Evolutionary conservation across 23 tunicate genomes (phyloP).

Genomic region (Diplosoma virens): DNA sequence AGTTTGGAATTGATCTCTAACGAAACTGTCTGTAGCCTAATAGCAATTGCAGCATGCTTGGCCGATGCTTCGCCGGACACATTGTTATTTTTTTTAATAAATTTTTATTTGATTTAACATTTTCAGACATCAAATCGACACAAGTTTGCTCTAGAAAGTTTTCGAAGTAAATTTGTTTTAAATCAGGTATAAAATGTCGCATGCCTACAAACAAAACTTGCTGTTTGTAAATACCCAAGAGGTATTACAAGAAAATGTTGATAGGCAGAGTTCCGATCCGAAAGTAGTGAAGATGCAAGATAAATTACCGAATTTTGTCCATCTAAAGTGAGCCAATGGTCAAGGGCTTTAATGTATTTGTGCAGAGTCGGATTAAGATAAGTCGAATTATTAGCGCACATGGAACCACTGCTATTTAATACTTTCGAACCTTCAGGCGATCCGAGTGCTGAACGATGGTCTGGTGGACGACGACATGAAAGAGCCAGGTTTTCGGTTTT

Average conservation of each 20-base stretch:
- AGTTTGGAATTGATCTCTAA: no score
- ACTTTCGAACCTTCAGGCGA: conserved; percentile 42
- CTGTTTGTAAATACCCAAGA: conserved; percentile 62
- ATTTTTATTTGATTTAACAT: no score
- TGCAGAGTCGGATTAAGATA: conserved; percentile 39
- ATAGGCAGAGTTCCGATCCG: conserved; percentile 53
- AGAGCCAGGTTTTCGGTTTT: background rate
- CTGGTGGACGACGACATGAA: conserved; percentile 33
- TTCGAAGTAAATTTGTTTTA: conserved; percentile 31
- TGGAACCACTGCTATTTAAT: conserved; percentile 49
- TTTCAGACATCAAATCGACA: background rate
- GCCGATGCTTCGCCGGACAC: no score
- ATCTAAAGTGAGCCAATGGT: conserved; percentile 51
- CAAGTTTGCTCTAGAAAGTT: conserved; percentile 46
- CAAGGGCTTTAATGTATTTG: conserved; percentile 67
- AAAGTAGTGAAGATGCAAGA: conserved; percentile 58
- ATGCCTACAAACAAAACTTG: conserved; percentile 67
- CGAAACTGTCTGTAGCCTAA: no score
- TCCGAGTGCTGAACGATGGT: conserved; percentile 35
- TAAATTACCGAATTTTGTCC: conserved; percentile 58
- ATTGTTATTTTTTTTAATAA: no score
- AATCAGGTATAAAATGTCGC: conserved; percentile 78
- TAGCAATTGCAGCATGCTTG: no score
- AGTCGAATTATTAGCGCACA: background rate
- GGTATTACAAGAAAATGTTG: conserved; percentile 44